Evolutionary conservation across 1,140 invertebrate genomes (phyloP), one percentile per base, ranked within the genome.

Genomic region (Ceratosolen solmsi): DNA sequence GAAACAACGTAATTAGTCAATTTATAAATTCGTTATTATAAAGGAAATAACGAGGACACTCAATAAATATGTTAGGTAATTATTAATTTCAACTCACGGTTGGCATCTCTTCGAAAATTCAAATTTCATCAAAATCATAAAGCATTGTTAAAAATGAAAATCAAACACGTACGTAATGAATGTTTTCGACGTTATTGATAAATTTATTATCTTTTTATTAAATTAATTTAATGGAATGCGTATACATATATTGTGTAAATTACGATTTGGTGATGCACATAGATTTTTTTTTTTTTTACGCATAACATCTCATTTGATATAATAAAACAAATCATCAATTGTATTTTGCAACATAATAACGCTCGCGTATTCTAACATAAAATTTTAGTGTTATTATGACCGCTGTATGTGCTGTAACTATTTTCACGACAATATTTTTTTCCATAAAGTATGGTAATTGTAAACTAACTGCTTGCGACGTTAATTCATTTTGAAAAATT

Each of bases 61-160:
- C 17, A 60, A 54, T 51, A 63, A 80, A 74, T 54, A 80, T 68
- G 27, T 73, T 63, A 27, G 79, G 41, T 25, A 41, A 51, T 80
- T 49, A 74, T 68, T 41, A 46, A 74, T 74, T 65, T 51, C 38
- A 38, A 20, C 13, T 41, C 54, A 11, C 22, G 33, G 54, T 0
- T 17, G 30, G 15, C 9, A 25, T 20, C 22, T 9, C 33, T 13
- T 33, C 11, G 15, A 38, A 80, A 79, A 46, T 36, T 72, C 54
- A 60, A 79, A 72, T 79, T 54, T 60, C 0, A 33, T 30, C n/a
- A n/a, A n/a, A n/a, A n/a, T n/a, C n/a, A n/a, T n/a, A n/a, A n/a
- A 60, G 2, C 7, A 20, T 75, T 58, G 20, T 36, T 41, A 22
- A 56, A 33, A 20, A 33, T 77, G 30, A 20, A 54, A 78, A 54